Evolutionary conservation across 2,888 invertebrate species (phyloP).

Genomic region (Pogonocherus hispidulus): DNA sequence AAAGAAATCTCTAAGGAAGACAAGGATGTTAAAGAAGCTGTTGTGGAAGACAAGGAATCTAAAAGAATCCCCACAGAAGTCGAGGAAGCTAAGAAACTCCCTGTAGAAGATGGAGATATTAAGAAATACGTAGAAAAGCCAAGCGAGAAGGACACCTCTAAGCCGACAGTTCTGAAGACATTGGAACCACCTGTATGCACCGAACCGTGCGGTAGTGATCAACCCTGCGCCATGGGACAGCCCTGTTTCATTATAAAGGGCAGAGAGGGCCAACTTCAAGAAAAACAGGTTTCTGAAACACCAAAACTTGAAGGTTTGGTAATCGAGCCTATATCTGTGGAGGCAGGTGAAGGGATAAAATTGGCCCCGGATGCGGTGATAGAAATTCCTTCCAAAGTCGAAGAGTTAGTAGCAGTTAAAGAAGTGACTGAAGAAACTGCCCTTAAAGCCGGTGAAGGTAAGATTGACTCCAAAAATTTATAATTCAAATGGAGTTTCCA

Average conservation of each 20-base stretch:
- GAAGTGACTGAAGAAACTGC: no score
- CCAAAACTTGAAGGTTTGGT: background rate
- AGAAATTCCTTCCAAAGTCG: no score
- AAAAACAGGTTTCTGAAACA: background rate
- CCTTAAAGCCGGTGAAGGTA: no score
- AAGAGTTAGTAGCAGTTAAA: no score
- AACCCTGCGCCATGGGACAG: slow-evolving; percentile 12
- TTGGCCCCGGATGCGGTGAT: no score
- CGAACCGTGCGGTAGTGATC: slow-evolving; percentile 1
- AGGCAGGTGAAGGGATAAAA: no score
- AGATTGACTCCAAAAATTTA: no score
- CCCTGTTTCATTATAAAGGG: slow-evolving; percentile 1
- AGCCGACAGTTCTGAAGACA: background rate
- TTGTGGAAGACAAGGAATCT: background rate
- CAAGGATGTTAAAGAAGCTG: no score
- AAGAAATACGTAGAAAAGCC: background rate
- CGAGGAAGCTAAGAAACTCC: background rate
- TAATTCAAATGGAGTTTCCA: no score
- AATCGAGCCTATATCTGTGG: background rate
- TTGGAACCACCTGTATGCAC: background rate
- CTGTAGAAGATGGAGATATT: background rate
- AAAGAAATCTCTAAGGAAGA: background rate
- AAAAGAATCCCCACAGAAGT: background rate
- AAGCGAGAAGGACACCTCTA: no score
- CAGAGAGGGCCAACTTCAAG: background rate